Evolutionary conservation across 2,113 vertebrate genomes (phyloP).

Genomic region (human (Homo sapiens)): GRCh38 chr9:28028501-28029000

Average conservation of each 20-base stretch:
- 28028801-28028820: background rate
- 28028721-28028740: background rate
- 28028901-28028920: background rate
- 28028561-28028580: background rate
- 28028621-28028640: background rate
- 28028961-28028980: constrained; percentile 8
- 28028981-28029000: constrained; percentile 16
- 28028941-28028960: background rate
- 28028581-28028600: background rate
- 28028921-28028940: constrained; percentile 25
- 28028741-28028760: background rate
- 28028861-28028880: background rate
- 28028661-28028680: background rate
- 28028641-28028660: background rate
- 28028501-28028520: background rate
- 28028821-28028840: background rate
- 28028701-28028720: background rate
- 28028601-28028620: background rate
- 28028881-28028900: constrained; percentile 58
- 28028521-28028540: background rate
- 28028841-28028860: background rate
- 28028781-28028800: background rate
- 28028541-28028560: too few species aligned
- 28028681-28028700: background rate
- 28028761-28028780: background rate